Conservation (phyloP, 2,113 vertebrate species). For the Aspiorhynchus laticeps region DNA sequence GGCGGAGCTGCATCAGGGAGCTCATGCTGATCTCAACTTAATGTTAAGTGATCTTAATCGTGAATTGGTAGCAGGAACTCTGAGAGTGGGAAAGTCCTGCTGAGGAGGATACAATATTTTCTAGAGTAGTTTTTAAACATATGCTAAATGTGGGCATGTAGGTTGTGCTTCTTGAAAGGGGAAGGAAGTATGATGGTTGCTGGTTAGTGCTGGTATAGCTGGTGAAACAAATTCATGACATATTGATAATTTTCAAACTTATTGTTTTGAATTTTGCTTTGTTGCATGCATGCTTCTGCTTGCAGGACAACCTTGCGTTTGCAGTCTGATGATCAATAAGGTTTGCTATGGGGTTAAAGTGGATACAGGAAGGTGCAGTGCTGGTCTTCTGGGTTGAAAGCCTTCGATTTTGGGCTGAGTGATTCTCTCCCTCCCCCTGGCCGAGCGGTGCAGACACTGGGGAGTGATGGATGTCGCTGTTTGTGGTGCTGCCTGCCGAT, state of each 20-base stretch:
- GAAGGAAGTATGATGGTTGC: no score
- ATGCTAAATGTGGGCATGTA: no score
- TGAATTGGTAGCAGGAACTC: no score
- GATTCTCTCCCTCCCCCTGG: not conserved
- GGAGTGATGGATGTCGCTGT: constrained; percentile 39
- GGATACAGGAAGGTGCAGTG: not conserved
- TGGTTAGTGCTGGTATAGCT: no score
- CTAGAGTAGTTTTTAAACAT: no score
- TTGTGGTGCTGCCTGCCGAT: constrained; percentile 25
- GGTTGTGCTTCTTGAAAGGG: no score
- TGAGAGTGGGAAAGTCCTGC: no score
- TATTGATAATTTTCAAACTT: not conserved
- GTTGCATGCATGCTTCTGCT: not conserved
- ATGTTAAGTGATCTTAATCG: no score
- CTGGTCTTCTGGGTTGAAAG: constrained; percentile 42
- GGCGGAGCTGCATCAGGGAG: no score
- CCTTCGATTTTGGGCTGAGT: constrained; percentile 44
- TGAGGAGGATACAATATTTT: no score
- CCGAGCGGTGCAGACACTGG: not conserved
- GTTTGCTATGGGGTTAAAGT: not conserved
- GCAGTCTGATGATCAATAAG: constrained; percentile 1
- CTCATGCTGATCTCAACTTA: no score
- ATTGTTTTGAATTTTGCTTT: not conserved
- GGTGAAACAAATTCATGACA: not conserved
- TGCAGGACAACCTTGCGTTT: not conserved